A percentile compares a stretch with the other conserved stretches of the same genome.
Evolutionary conservation across 2,113 vertebrate species (phyloP).

Genomic region (Apaloderma vittatum): DNA sequence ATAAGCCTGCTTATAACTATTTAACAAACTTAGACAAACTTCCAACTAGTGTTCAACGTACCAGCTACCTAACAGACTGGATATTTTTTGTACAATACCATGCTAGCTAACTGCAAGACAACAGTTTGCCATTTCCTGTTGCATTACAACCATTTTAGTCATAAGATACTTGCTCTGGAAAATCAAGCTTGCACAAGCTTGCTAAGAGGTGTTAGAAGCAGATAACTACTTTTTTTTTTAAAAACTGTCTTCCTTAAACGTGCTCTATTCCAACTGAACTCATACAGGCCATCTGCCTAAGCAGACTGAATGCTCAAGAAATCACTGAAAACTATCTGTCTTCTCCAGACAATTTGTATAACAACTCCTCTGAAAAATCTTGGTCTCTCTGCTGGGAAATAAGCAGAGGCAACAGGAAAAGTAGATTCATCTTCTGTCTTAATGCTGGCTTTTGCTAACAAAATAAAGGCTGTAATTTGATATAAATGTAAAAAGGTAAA

Average conservation of each 20-base stretch:
- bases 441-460: not conserved
- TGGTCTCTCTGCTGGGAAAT: not conserved
- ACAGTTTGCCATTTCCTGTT: slow-evolving; percentile 26
- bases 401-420: not conserved
- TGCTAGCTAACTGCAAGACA: not conserved
- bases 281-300: not conserved
- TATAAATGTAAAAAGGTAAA: not conserved
- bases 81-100: not conserved
- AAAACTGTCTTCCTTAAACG: not conserved
- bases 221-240: not conserved
- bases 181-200: not conserved
- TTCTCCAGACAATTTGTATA: not conserved
- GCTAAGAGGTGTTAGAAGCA: not conserved
- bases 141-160: not conserved
- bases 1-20: not conserved
- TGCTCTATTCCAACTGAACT: not conserved
- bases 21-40: not conserved
- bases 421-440: not conserved
- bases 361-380: not conserved
- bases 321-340: not conserved
- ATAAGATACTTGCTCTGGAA: not conserved
- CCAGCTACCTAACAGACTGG: not conserved
- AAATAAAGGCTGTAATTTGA: not conserved
- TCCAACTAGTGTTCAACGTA: not conserved
- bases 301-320: not conserved